Evolutionary conservation across 23 tunicate species (phyloP).

Genomic region (Diplosoma virens): DNA sequence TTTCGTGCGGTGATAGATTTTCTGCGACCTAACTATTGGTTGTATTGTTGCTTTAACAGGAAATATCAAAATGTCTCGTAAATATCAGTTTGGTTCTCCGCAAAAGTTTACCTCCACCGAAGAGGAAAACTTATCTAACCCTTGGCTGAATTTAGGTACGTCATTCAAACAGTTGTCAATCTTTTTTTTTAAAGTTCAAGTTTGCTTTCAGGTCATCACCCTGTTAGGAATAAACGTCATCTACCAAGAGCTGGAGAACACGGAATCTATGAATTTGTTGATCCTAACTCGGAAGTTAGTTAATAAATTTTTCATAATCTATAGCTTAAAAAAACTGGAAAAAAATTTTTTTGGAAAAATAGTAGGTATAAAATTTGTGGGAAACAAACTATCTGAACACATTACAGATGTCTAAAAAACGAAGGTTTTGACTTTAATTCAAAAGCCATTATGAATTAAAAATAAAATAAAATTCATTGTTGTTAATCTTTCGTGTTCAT

Average conservation of each 20-base stretch:
- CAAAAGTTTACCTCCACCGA: conserved; percentile 40
- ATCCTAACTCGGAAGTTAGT: conserved; percentile 43
- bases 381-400: too few species aligned
- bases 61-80: conserved; percentile 53
- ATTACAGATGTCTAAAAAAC: too few species aligned
- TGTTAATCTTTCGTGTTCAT: too few species aligned
- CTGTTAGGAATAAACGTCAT: conserved; percentile 30
- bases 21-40: too few species aligned
- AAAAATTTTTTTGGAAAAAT: too few species aligned
- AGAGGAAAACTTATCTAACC: conserved; percentile 29
- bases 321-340: too few species aligned
- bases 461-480: too few species aligned
- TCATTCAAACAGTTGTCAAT: background rate
- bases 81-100: conserved; percentile 45
- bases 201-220: conserved; percentile 32
- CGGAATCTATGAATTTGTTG: conserved; percentile 86
- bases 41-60: conserved; percentile 25
- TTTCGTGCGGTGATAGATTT: too few species aligned
- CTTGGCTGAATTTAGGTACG: conserved; percentile 66
- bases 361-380: too few species aligned
- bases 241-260: conserved; percentile 82
- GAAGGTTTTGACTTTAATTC: too few species aligned
- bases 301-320: too few species aligned
- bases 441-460: too few species aligned
- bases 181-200: background rate